These are phyloP conservation scores for Pseudochromis fuscus DNA, from an alignment of 2,797 vertebrate species.

Conservation along the genomic window DNA sequence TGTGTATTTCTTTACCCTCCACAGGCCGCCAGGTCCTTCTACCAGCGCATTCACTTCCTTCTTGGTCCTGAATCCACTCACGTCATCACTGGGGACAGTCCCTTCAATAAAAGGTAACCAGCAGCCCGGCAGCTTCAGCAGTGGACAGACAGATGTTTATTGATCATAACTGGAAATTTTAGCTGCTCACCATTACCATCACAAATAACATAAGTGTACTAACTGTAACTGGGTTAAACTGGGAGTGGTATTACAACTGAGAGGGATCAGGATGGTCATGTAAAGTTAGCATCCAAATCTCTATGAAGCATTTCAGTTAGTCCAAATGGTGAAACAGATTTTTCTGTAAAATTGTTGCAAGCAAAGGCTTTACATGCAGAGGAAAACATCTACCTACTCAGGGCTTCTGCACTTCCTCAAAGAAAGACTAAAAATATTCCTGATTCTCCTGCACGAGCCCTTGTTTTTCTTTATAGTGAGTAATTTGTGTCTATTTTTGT, in stretches of 20 bases:
- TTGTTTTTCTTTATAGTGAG: slow-evolving; percentile 27
- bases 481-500: not conserved
- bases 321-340: not conserved
- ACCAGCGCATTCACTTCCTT: slow-evolving; percentile 95
- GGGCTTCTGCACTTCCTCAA: slow-evolving; percentile 1
- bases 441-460: not conserved
- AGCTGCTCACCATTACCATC: not conserved
- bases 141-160: too few species aligned
- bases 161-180: not conserved
- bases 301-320: too few species aligned
- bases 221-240: not conserved
- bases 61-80: slow-evolving; percentile 94
- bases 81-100: slow-evolving; percentile 91
- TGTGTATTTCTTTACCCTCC: slow-evolving; percentile 4
- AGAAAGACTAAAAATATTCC: not conserved
- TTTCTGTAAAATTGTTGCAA: not conserved
- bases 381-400: not conserved
- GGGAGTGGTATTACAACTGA: not conserved
- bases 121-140: too few species aligned
- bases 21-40: slow-evolving; percentile 94
- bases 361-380: not conserved
- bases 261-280: not conserved
- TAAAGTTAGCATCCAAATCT: too few species aligned
- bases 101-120: slow-evolving; percentile 95
- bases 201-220: too few species aligned